Evolutionary conservation across 2,797 vertebrate genomes (phyloP).

Genomic region (Esox lucius): DNA sequence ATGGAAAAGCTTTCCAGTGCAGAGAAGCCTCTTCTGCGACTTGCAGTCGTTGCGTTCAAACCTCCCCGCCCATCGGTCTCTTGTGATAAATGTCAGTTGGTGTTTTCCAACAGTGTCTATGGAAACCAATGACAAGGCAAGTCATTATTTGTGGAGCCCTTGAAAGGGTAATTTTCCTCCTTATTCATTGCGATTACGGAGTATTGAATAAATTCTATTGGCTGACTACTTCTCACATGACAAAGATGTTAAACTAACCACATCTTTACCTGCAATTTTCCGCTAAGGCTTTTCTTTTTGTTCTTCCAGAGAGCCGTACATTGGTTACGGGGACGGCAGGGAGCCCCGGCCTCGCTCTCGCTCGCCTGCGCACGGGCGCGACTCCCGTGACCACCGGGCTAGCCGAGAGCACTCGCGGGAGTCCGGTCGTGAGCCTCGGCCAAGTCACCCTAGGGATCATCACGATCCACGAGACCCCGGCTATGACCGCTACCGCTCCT

Average conservation of each 20-base stretch:
- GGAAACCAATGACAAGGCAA: neutral
- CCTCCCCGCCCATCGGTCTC: neutral
- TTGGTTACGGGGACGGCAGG: constrained; percentile 69
- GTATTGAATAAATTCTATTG: neutral
- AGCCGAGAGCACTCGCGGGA: constrained; percentile 62
- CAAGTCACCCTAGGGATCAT: constrained; percentile 67
- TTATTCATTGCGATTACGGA: constrained; percentile 17
- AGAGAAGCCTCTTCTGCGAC: neutral
- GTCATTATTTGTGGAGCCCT: neutral
- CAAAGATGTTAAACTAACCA: constrained; percentile 9
- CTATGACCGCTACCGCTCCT: constrained; percentile 42
- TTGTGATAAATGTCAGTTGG: neutral
- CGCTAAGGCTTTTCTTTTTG: neutral
- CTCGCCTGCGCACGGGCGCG: constrained; percentile 74
- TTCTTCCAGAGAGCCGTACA: constrained; percentile 61
- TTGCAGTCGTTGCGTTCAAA: neutral
- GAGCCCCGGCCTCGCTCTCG: constrained; percentile 73
- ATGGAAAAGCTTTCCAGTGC: neutral
- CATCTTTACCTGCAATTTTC: constrained; percentile 7
- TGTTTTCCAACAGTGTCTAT: neutral
- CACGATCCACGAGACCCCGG: constrained; percentile 38
- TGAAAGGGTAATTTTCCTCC: neutral
- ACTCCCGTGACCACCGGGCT: constrained; percentile 80
- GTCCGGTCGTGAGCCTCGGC: constrained; percentile 56
- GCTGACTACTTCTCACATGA: neutral